Base-by-base conservation (phyloP, 2,888 invertebrate species). In the Dynastes maya region DNA sequence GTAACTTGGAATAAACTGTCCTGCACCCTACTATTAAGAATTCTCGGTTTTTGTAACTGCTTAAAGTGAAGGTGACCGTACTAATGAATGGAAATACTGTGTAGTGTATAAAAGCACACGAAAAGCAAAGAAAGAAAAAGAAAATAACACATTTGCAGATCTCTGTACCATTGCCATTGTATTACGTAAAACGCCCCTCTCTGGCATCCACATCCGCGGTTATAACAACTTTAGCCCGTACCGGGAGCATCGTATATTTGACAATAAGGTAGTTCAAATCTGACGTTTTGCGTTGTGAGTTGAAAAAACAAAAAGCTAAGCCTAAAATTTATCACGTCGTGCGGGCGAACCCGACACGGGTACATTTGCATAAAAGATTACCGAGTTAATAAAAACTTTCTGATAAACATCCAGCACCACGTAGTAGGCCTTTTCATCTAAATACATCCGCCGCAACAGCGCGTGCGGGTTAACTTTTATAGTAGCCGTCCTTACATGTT, bases 311-410 rank as follows among this genome's bases (percentile, higher is more conserved):
- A 71, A 71, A 71, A 49, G 55, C 55, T 58, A 71, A 55, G 71
- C 55, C 71, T 27, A 71, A 58, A 71, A 71, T 71, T 71, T 71
- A 71, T 71, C 71, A 71, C 55, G 55, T 55, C 71, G 32, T 58
- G 55, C 71, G 55, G 71, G 37, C 37, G 71, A 16, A 32, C 27
- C 55, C 58, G 71, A 71, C 71, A 58, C 32, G 71, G 71, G 40
- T 55, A 58, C 55, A 71, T 71, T 71, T 71, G 71, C 71, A 71
- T 71, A 71, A 71, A 71, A 71, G 71, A 71, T 71, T 71, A 71
- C 71, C 32, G 37, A 71, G 71, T 71, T 71, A 71, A 71, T 71
- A 71, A 71, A 71, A 71, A 71, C 58, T 71, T 71, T 71, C 71
- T 71, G 71, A 71, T 71, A 71, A 71, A 71, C 71, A 67, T 67